These are phyloP conservation scores for Pseudochirops corinnae DNA, from an alignment of 2,797 vertebrate genomes.

Conservation along the genomic window DNA sequence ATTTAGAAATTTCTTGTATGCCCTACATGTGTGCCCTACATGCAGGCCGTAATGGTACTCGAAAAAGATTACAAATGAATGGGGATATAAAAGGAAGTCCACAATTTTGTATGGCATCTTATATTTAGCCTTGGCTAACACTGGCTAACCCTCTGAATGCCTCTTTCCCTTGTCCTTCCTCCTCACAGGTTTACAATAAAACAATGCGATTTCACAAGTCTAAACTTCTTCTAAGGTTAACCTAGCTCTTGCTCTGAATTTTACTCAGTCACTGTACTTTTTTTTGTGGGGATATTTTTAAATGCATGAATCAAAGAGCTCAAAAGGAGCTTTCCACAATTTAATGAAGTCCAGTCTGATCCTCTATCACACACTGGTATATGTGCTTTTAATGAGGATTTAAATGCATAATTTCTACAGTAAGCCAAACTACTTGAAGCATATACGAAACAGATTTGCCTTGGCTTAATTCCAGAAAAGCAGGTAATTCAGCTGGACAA, in stretches of 20 bases:
- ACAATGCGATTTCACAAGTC: background rate
- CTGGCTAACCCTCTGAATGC: background rate
- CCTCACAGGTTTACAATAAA: background rate
- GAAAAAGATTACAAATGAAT: background rate
- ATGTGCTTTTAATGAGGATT: conserved; percentile 66
- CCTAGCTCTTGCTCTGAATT: background rate
- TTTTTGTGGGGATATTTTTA: conserved; percentile 41
- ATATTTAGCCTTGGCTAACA: background rate
- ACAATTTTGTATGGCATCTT: background rate
- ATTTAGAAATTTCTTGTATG: background rate
- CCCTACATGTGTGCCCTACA: background rate
- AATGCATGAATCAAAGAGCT: conserved; percentile 38
- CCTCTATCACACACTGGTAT: background rate
- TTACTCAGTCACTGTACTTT: background rate
- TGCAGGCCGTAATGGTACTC: background rate
- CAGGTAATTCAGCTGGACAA: background rate
- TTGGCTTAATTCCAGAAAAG: conserved; percentile 53
- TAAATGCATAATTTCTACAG: conserved; percentile 70
- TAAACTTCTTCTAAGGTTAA: fast-evolving
- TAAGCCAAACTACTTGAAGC: conserved; percentile 65
- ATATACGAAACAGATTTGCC: background rate
- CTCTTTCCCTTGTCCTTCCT: background rate
- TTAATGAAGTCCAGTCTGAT: conserved; percentile 19
- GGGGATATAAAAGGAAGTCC: background rate
- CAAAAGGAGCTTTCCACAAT: conserved; percentile 40